Evolutionary conservation across 2,113 vertebrate species (phyloP).

Genomic region (Hippocampus abdominalis): DNA sequence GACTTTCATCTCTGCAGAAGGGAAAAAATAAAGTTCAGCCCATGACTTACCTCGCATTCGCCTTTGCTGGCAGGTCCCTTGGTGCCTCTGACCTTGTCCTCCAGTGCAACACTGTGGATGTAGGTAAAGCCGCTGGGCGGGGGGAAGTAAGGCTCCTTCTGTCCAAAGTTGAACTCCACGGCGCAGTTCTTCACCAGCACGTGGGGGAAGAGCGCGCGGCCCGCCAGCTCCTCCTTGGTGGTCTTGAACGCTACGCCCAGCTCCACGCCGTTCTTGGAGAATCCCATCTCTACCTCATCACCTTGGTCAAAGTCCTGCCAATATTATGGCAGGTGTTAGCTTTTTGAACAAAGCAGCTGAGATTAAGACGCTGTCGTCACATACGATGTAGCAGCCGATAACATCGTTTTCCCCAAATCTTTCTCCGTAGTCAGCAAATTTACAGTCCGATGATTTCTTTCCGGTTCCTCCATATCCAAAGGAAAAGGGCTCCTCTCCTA

Average conservation of each 20-base stretch:
- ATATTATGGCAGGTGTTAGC: neutral
- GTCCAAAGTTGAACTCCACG: slow-evolving; percentile 91
- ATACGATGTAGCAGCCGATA: slow-evolving; percentile 85
- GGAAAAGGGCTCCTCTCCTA: slow-evolving; percentile 85
- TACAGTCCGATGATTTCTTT: slow-evolving; percentile 82
- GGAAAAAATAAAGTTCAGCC: too few species aligned
- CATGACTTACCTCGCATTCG: slow-evolving; percentile 81
- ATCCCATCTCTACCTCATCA: slow-evolving; percentile 81
- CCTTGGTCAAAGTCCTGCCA: slow-evolving; percentile 82
- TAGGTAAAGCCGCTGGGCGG: slow-evolving; percentile 80
- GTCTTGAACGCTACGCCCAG: slow-evolving; percentile 79
- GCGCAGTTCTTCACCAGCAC: slow-evolving; percentile 89
- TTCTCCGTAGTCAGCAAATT: slow-evolving; percentile 85
- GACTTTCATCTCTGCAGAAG: too few species aligned
- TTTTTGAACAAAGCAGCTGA: neutral
- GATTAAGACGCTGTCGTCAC: slow-evolving; percentile 30
- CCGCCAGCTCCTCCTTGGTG: slow-evolving; percentile 73
- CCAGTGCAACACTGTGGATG: slow-evolving; percentile 78
- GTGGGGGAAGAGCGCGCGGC: slow-evolving; percentile 83
- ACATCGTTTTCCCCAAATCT: slow-evolving; percentile 86
- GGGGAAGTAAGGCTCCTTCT: slow-evolving; percentile 77
- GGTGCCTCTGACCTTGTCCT: slow-evolving; percentile 78
- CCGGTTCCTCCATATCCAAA: slow-evolving; percentile 87
- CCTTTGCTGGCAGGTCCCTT: slow-evolving; percentile 80
- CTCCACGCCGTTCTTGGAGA: slow-evolving; percentile 82